Evolutionary conservation across 2,797 vertebrate species (phyloP), one percentile per base, ranked within the genome.

Genomic region (Xiphorhynchus erythropygius): DNA sequence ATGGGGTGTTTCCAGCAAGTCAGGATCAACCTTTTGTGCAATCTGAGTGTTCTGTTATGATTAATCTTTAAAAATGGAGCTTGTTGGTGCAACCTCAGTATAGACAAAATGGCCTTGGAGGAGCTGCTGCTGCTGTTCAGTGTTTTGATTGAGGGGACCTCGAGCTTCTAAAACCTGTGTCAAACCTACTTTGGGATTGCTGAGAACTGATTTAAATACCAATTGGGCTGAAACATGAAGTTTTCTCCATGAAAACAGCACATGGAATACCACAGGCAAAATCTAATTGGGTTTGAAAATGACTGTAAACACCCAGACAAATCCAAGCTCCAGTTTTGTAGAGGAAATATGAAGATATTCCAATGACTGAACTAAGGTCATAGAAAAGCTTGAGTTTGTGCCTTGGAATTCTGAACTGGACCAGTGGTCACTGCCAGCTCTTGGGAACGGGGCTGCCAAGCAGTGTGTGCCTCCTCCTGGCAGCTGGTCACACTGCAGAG

Each of bases 21-120:
- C 87, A 21, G 10, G 65, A 47, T 81, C 84, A 81, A 69, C 76
- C 39, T 91, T 91, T 83, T 88, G 74, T 97, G 87, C 93, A 84
- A 71, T 96, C 76, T 89, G 81, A 65, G 79, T 84, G 28, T 37
- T 62, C 49, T 64, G 7, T 75, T 85, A 53, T 44, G 56, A 77
- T 89, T 52, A 35, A 85, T 82, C 9, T 24, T 50, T n/a, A 41
- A 84, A 65, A 89, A 57, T 65, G 19, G 37, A 93, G 57, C 9
- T 95, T 79, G 25, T 73, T 81, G 63, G 49, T 88, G 39, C 78
- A 93, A 28, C 60, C 70, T 64, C 57, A 37, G 21, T 24, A 1
- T 56, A 41, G 73, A 74, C 41, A 90, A 46, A 68, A 89, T n/a
- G 24, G 47, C 77, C 64, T 76, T 56, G 76, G 87, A 92, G 76